Conservation (phyloP, 2,888 invertebrate species). For the Slavum lentiscoides region DNA sequence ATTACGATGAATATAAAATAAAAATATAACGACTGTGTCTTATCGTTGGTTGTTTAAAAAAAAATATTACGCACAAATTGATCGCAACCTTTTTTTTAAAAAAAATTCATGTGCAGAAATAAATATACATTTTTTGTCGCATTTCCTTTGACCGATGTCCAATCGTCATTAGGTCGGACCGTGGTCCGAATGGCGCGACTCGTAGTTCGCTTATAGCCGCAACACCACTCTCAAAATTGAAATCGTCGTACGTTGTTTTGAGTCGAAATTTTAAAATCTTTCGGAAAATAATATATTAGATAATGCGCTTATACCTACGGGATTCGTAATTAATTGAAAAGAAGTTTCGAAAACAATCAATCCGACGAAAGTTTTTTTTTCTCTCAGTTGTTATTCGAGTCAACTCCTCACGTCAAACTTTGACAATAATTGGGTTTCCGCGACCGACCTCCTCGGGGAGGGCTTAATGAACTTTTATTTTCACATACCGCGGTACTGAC, state of each 20-base stretch:
- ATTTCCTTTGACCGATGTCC: no score
- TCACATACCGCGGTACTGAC: conserved; percentile 19
- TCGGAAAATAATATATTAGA: background rate
- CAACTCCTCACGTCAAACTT: conserved; percentile 45
- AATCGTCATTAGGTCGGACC: no score
- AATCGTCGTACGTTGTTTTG: background rate
- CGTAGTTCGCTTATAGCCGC: no score
- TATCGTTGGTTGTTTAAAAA: no score
- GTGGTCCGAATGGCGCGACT: no score
- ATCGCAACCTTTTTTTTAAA: no score
- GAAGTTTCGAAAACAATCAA: conserved; percentile 47
- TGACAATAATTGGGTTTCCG: conserved; percentile 45
- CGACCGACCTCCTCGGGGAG: background rate
- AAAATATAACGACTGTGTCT: no score
- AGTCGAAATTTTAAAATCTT: background rate
- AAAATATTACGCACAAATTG: no score
- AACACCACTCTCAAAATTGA: no score
- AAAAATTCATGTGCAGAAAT: no score
- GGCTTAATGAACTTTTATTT: conserved; percentile 46
- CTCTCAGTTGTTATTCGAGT: conserved; percentile 20
- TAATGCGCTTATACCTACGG: background rate
- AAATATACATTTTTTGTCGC: no score
- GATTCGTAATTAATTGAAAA: conserved; percentile 19
- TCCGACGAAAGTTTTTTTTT: conserved; percentile 27
- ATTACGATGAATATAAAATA: no score